Percentiles rank a stretch among this genome's conserved stretches.
Conservation (phyloP, 2,797 vertebrate genomes). For the Manis crassicaudata region DNA sequence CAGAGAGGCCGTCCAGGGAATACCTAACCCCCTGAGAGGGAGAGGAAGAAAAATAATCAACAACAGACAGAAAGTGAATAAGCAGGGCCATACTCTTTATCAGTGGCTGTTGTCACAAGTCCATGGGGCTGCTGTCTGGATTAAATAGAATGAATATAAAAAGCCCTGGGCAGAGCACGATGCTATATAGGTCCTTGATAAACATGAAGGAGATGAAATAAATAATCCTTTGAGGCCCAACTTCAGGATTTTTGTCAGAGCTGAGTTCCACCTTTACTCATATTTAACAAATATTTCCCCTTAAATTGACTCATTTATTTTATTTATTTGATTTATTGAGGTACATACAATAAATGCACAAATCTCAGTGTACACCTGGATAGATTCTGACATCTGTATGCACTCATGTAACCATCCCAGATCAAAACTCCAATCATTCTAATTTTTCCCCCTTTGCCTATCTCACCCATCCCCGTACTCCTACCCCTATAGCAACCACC, state of each 20-base stretch:
- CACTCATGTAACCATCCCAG: too few species aligned
- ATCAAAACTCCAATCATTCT: too few species aligned
- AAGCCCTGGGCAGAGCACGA: not conserved
- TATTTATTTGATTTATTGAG: not conserved
- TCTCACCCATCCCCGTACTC: too few species aligned
- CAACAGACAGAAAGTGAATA: not conserved
- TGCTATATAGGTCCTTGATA: not conserved
- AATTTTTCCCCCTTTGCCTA: too few species aligned
- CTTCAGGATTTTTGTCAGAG: not conserved
- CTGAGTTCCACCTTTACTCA: not conserved
- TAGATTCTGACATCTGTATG: too few species aligned
- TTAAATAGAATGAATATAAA: not conserved
- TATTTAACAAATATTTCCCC: not conserved
- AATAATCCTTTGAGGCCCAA: not conserved
- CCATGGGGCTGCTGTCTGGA: not conserved
- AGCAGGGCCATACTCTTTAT: not conserved
- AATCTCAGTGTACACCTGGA: too few species aligned
- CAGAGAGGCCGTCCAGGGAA: not conserved
- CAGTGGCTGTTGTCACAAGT: not conserved
- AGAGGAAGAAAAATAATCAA: not conserved
- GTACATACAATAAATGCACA: too few species aligned
- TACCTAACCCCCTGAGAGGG: not conserved
- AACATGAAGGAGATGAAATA: not conserved
- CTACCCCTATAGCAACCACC: too few species aligned
- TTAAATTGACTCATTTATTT: not conserved